Base-by-base conservation (phyloP, 2,113 vertebrate species). In the Stictonetta naevosa region DNA sequence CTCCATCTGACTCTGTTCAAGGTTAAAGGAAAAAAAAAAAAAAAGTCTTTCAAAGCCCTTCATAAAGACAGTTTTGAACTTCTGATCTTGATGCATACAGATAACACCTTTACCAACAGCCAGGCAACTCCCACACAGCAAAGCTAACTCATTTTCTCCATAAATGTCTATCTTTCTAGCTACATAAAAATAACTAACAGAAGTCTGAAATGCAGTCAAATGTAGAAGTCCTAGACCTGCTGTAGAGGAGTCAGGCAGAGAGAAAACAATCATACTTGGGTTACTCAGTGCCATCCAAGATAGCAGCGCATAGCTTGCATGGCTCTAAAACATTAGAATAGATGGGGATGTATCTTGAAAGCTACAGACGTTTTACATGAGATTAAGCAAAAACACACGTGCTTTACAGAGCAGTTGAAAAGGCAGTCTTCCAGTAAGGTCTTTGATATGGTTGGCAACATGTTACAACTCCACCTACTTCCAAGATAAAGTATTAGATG, bases 1-100 rank as follows among this genome's bases (percentile, higher is more conserved):
- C 19, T 99, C 99, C 98, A 99, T 96, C 96, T 99, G 99, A 97
- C 99, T 99, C 99, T 99, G 74, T 82, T 40, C 23, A 28, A 62
- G 46, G 68, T 94, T 92, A 88, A 74, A 86, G 44, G 38, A 50
- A 38, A 38, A 38, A 33, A 53, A 44, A 64, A 76, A 83, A 75
- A 82, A 77, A 5, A 74, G 48, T 8, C 71, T 93, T 90, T 95
- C 77, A 96, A 93, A 93, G 66, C 40, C n/a, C 58, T 77, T 88
- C 53, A 66, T 66, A 91, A n/a, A 33, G 14, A 73, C 4, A 50
- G 34, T 36, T 84, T 40, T 62, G 38, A 81, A 79, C 60, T 84
- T 80, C 40, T 21, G 26, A 72, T 67, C 33, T 60, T 42, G 26
- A n/a, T 52, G 29, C 21, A 11, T 2, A n/a, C 1, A 77, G 23